Conservation (phyloP, 2,113 vertebrate species). For the Pao palembangensis region DNA sequence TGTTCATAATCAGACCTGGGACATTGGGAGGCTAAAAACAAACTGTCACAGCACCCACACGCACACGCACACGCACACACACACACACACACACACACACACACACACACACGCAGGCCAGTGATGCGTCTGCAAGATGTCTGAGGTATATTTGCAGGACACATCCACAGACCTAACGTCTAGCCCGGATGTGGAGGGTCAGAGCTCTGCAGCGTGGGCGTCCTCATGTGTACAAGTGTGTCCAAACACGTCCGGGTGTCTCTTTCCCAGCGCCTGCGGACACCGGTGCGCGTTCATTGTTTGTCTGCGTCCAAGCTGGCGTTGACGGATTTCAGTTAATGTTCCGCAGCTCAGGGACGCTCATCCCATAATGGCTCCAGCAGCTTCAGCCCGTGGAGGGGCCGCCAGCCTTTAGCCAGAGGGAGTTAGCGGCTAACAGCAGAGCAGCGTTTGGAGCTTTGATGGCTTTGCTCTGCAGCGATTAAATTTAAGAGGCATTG, state of each 20-base stretch:
- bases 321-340: conserved; percentile 56
- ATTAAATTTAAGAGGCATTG: conserved; percentile 50
- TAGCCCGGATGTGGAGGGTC: conserved; percentile 66
- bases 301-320: conserved; percentile 31
- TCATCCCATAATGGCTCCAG: conserved; percentile 53
- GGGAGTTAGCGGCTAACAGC: conserved; percentile 9
- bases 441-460: conserved; percentile 40
- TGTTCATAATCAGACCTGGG: background rate
- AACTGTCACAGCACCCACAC: conserved; percentile 21
- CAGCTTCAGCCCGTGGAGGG: conserved; percentile 28
- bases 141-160: conserved; percentile 38
- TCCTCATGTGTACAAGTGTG: conserved; percentile 23
- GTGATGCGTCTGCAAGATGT: conserved; percentile 8
- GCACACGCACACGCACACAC: background rate
- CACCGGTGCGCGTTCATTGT: conserved; percentile 18
- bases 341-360: conserved; percentile 45
- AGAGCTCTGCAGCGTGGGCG: conserved; percentile 38
- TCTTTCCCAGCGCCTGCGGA: conserved; percentile 27
- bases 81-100: conserved; percentile 3
- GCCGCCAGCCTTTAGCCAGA: conserved; percentile 30
- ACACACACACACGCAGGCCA: background rate
- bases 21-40: background rate
- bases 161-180: conserved; percentile 42
- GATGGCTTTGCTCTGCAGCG: conserved; percentile 31
- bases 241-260: conserved; percentile 18